phyloP scores from a whole-genome alignment of 2,888 invertebrate genomes.

The Tanaodytes sp. region DNA sequence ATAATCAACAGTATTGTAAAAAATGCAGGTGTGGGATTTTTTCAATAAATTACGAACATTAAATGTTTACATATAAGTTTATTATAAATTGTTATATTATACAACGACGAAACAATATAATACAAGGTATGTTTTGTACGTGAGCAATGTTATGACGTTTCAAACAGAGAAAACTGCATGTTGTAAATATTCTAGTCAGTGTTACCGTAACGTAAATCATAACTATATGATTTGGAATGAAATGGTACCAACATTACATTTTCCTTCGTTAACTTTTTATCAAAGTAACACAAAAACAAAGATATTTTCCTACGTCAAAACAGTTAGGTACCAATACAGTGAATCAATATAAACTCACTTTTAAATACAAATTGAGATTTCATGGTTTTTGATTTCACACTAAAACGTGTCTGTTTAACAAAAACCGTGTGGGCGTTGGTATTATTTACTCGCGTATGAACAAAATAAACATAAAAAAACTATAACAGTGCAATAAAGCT shows the following conservation, averaged over 20 bases:
- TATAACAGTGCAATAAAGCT: constrained; percentile 57
- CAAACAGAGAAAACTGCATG: no score
- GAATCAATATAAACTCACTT: constrained; percentile 36
- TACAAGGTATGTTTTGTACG: constrained; percentile 41
- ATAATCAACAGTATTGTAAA: no score
- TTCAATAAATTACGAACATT: background rate
- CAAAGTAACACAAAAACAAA: constrained; percentile 30
- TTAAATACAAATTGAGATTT: constrained; percentile 29
- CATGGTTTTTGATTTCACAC: constrained; percentile 29
- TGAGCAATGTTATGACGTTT: constrained; percentile 32
- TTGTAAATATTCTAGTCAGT: no score
- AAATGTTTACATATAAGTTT: constrained; percentile 36
- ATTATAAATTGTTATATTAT: constrained; percentile 44
- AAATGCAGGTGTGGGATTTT: background rate
- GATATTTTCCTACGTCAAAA: constrained; percentile 21
- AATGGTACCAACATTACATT: no score
- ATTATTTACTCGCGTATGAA: constrained; percentile 16
- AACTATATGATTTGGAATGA: no score
- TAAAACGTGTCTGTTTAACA: constrained; percentile 40
- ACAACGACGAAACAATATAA: constrained; percentile 53
- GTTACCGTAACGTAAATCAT: no score
- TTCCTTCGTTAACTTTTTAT: no score
- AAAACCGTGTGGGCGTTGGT: constrained; percentile 11
- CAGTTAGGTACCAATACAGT: constrained; percentile 21
- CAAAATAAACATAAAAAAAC: constrained; percentile 58